phyloP scores from a whole-genome alignment of 2,797 vertebrate genomes.

The Onychomys leucogaster region DNA sequence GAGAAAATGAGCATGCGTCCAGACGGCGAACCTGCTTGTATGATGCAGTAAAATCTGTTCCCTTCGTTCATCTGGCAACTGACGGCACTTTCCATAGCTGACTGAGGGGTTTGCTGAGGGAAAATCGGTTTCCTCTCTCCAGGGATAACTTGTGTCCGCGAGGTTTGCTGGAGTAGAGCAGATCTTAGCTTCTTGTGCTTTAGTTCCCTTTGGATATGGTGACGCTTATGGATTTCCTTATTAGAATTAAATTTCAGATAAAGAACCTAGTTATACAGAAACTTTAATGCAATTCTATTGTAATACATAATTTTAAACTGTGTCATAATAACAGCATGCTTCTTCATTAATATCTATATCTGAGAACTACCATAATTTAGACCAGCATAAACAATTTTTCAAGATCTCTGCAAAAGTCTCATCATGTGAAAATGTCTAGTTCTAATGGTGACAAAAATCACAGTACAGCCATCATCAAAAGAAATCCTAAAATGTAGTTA shows the following conservation, averaged over 20 bases:
- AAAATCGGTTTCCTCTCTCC: neutral
- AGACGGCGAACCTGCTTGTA: neutral
- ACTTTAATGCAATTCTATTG: neutral
- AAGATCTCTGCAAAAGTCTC: neutral
- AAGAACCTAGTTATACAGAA: constrained; percentile 31
- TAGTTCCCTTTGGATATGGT: neutral
- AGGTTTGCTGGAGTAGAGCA: neutral
- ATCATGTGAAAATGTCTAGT: neutral
- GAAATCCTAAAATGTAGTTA: constrained; percentile 10
- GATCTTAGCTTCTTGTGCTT: neutral
- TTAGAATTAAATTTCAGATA: constrained; percentile 24
- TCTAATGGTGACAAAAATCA: neutral
- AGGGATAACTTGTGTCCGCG: neutral
- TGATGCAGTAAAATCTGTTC: neutral
- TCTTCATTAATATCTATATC: neutral
- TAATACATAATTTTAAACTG: constrained; percentile 27
- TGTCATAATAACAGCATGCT: neutral
- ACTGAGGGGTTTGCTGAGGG: neutral
- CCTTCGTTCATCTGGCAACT: neutral
- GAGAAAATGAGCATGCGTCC: constrained; percentile 42
- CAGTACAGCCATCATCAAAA: neutral
- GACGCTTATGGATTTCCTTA: neutral
- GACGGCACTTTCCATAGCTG: neutral
- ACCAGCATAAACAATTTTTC: neutral
- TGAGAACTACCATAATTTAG: constrained; percentile 11